phyloP scores from a whole-genome alignment of 1,140 invertebrate species.

The Cydia splendana region DNA sequence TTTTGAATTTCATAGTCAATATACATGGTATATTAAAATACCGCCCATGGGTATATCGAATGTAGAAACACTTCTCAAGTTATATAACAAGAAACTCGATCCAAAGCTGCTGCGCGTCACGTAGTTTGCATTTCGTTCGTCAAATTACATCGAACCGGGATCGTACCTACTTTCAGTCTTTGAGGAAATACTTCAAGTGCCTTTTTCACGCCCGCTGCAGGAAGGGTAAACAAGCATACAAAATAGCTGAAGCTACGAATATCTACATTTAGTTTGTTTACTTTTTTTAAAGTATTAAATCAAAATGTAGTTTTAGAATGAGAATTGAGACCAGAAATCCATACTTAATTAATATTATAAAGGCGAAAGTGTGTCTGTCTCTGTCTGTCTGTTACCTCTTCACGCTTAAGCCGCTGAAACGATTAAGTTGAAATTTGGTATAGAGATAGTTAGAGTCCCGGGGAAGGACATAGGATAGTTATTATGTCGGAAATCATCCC shows the following conservation, averaged over 20 bases:
- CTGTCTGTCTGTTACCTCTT: too few species aligned
- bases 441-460: too few species aligned
- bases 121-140: slow-evolving; percentile 6
- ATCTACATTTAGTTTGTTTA: neutral
- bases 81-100: neutral
- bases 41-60: neutral
- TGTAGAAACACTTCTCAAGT: neutral
- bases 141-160: neutral
- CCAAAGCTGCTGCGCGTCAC: neutral
- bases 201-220: slow-evolving; percentile 1
- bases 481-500: too few species aligned
- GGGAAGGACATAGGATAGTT: too few species aligned
- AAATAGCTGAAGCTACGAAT: neutral
- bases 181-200: neutral
- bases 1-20: too few species aligned
- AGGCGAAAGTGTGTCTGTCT: too few species aligned
- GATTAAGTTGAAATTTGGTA: too few species aligned
- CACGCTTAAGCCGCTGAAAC: too few species aligned
- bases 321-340: too few species aligned
- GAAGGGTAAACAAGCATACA: neutral
- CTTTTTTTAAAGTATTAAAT: neutral
- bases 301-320: too few species aligned
- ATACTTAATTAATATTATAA: too few species aligned
- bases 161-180: neutral
- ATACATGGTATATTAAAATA: neutral